Evolutionary conservation across 1,140 invertebrate genomes (phyloP).

Genomic region (Aphaenogaster floridana): DNA sequence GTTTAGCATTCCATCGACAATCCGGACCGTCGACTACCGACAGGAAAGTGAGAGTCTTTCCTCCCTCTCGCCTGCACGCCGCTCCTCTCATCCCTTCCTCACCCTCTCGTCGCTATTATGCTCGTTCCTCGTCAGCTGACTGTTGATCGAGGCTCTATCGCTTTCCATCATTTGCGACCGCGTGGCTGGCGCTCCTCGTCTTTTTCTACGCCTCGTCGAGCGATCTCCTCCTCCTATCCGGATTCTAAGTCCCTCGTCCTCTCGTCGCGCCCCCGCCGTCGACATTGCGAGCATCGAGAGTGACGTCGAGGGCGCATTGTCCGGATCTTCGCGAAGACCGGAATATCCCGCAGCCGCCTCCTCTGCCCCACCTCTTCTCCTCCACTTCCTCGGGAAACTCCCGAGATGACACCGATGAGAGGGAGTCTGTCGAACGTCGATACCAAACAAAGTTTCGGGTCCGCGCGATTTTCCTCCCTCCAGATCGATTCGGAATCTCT

Average conservation of each 20-base stretch:
- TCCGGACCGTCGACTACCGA: conserved; percentile 78
- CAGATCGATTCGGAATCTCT: background rate
- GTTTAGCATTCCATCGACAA: conserved; percentile 83
- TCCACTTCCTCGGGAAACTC: conserved; percentile 52
- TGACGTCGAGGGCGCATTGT: conserved; percentile 83
- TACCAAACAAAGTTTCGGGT: conserved; percentile 68
- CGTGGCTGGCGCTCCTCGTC: conserved; percentile 35
- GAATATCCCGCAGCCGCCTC: conserved; percentile 66
- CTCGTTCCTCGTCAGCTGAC: conserved; percentile 80
- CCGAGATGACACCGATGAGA: conserved; percentile 66
- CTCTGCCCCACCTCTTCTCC: conserved; percentile 18
- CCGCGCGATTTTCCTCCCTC: conserved; percentile 20
- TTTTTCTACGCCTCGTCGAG: conserved; percentile 63
- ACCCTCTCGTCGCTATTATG: conserved; percentile 72
- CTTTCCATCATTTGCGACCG: conserved; percentile 50
- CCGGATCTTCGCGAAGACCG: conserved; percentile 70
- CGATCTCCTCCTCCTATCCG: conserved; percentile 69
- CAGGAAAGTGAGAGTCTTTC: conserved; percentile 82
- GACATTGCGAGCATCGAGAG: conserved; percentile 78
- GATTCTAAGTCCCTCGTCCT: conserved; percentile 77
- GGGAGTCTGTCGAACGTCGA: conserved; percentile 57
- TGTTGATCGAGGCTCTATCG: conserved; percentile 77
- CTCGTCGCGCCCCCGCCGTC: conserved; percentile 46
- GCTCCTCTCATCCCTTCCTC: background rate
- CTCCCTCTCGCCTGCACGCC: conserved; percentile 28